Evolutionary conservation across 2,888 invertebrate species (phyloP).

Genomic region (Phortica magna): DNA sequence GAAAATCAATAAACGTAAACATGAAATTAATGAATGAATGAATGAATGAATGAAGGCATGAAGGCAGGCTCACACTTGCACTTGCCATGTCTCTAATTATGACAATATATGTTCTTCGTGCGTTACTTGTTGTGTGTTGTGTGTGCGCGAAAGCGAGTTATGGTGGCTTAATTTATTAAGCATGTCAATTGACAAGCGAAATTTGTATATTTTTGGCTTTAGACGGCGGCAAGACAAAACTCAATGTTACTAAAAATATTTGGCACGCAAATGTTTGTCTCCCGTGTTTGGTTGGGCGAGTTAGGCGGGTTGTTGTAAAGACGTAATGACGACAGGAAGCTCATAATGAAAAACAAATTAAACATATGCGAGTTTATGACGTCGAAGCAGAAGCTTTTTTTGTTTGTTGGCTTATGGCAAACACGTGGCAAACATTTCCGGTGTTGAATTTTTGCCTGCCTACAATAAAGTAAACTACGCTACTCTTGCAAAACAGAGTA

Average conservation of each 20-base stretch:
- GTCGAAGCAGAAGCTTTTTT: background rate
- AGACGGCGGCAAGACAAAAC: background rate
- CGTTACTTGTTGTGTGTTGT: background rate
- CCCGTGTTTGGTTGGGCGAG: background rate
- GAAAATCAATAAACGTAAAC: slow-evolving; percentile 19
- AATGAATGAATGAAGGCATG: background rate
- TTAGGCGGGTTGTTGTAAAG: background rate
- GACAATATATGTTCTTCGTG: background rate
- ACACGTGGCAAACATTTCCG: slow-evolving; percentile 18
- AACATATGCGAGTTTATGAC: slow-evolving; percentile 6
- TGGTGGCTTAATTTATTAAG: background rate
- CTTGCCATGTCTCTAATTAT: background rate
- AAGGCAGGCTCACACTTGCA: no score
- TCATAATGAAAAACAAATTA: slow-evolving; percentile 1
- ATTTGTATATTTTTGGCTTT: background rate
- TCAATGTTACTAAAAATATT: background rate
- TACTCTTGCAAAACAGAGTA: no score
- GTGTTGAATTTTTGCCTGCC: background rate
- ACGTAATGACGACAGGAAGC: background rate
- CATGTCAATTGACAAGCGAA: slow-evolving; percentile 5
- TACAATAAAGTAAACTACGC: background rate
- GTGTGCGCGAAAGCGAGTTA: no score
- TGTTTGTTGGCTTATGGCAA: background rate
- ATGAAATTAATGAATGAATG: slow-evolving; percentile 9
- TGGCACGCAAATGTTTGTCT: background rate